Percentiles rank a stretch among this genome's conserved stretches.
These are phyloP conservation scores for Papilio polytes DNA, from an alignment of 1,140 invertebrate species.

Conservation along the genomic window DNA sequence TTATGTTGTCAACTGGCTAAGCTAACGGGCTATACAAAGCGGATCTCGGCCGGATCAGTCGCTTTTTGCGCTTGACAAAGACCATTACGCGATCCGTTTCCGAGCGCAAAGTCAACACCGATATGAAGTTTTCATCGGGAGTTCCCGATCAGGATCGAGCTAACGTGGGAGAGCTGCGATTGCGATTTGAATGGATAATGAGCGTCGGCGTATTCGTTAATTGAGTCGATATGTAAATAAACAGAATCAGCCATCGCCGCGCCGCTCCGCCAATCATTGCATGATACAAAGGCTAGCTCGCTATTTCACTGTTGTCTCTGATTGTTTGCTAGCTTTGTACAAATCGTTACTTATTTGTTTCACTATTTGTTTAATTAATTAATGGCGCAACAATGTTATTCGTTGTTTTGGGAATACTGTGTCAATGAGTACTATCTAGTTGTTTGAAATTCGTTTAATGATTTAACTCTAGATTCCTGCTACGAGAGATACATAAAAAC, in stretches of 20 bases:
- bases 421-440: not conserved
- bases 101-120: conserved; percentile 69
- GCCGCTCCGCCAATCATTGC: conserved; percentile 61
- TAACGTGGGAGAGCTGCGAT: conserved; percentile 70
- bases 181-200: conserved; percentile 80
- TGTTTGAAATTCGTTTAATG: not conserved
- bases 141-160: conserved; percentile 68
- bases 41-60: conserved; percentile 71
- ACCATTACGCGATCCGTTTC: conserved; percentile 76
- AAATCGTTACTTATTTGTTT: conserved; percentile 57
- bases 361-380: conserved; percentile 40
- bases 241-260: conserved; percentile 51
- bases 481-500: not conserved
- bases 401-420: conserved; percentile 21
- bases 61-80: conserved; percentile 78
- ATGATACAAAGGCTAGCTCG: conserved; percentile 62
- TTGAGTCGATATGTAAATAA: conserved; percentile 79
- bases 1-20: conserved; percentile 78
- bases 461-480: not conserved
- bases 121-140: conserved; percentile 70
- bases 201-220: conserved; percentile 71
- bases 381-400: conserved; percentile 30
- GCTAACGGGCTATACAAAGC: conserved; percentile 72
- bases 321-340: conserved; percentile 58
- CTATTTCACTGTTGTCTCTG: conserved; percentile 61